These are phyloP conservation scores for Montipora capricornis DNA, from an alignment of 64 coral and sea anemone species.

Conservation along the genomic window DNA sequence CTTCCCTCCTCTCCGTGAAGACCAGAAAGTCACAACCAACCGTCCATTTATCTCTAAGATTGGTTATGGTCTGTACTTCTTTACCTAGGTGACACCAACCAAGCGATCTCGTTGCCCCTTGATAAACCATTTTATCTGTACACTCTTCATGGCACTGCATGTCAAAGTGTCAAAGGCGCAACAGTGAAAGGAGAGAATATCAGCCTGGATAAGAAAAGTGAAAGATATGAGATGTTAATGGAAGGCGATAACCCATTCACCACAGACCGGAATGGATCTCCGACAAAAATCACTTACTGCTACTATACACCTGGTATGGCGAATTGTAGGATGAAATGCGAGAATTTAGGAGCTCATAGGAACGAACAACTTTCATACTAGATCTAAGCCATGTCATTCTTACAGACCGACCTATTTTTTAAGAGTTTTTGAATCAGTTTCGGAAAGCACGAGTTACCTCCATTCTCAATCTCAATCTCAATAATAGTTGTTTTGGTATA, in stretches of 20 bases:
- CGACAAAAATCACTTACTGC: slow-evolving; percentile 70
- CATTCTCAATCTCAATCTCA: no score
- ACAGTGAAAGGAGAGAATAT: slow-evolving; percentile 72
- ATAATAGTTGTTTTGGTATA: no score
- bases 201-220: slow-evolving; percentile 62
- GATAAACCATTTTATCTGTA: slow-evolving; percentile 86
- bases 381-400: no score
- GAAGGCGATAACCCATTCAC: slow-evolving; percentile 51
- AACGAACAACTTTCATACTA: no score
- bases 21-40: no score
- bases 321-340: background rate
- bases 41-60: no score
- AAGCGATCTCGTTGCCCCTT: slow-evolving; percentile 65
- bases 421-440: no score
- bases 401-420: no score
- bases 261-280: slow-evolving; percentile 25
- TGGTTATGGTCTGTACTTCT: background rate
- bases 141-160: slow-evolving; percentile 64
- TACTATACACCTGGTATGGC: slow-evolving; percentile 76
- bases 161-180: slow-evolving; percentile 86
- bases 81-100: slow-evolving; percentile 20
- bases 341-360: no score
- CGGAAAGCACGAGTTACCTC: no score
- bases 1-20: no score
- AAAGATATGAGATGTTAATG: slow-evolving; percentile 34